A percentile compares a stretch with the other conserved stretches of the same genome.
Conservation (phyloP, 1,140 invertebrate genomes). For the Trachelipus rathkii region DNA sequence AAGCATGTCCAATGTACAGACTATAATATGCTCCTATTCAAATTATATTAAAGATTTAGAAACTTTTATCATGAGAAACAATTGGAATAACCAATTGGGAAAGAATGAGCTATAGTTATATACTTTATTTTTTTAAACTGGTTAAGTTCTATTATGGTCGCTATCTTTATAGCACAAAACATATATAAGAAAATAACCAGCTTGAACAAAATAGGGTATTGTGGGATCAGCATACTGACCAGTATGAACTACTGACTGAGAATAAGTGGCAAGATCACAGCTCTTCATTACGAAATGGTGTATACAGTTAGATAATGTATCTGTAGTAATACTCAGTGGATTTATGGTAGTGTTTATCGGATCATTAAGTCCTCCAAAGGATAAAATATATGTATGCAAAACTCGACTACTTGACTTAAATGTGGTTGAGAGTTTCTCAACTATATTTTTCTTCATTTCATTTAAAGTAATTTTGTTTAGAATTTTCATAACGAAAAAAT, state of each 20-base stretch:
- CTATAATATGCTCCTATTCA: no score
- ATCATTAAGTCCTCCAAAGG: neutral
- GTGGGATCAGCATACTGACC: slow-evolving; percentile 27
- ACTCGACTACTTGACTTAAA: neutral
- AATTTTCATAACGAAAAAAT: slow-evolving; percentile 1
- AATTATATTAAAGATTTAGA: no score
- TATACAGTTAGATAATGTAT: neutral
- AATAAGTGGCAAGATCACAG: slow-evolving; percentile 29
- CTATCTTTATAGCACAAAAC: neutral
- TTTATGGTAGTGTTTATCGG: neutral
- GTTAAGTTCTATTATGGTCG: neutral
- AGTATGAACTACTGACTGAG: slow-evolving; percentile 25
- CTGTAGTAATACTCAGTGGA: neutral
- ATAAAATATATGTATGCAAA: neutral
- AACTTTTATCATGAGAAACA: no score
- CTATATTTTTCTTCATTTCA: neutral
- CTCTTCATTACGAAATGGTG: neutral
- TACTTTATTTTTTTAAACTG: no score
- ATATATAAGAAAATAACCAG: slow-evolving; percentile 29
- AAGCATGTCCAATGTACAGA: no score
- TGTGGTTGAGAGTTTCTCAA: neutral
- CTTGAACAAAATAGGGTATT: slow-evolving; percentile 28
- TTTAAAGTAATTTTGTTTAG: neutral
- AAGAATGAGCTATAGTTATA: no score
- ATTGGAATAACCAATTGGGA: no score